Percentiles rank a stretch among this genome's conserved stretches.
Conservation (phyloP, 2,888 invertebrate species). For the Syritta pipiens region DNA sequence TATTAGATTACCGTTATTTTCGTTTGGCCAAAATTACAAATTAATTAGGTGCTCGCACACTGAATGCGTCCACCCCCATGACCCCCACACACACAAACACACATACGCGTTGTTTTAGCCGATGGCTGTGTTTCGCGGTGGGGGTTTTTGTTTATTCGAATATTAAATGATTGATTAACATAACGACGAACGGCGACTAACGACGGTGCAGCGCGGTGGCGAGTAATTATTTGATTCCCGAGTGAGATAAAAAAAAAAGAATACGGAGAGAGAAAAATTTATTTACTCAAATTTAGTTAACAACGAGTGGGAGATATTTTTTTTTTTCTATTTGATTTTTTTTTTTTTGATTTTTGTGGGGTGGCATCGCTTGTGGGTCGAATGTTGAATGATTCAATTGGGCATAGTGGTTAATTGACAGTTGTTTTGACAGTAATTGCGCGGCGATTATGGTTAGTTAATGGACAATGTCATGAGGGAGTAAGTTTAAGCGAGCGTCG, state of each 20-base stretch:
- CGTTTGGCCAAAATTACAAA: conserved; percentile 43
- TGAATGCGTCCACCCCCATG: not conserved
- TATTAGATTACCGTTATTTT: conserved; percentile 53
- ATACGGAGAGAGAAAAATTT: too few relatives aligned
- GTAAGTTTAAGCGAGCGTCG: not conserved
- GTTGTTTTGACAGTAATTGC: conserved; percentile 41
- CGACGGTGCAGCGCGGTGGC: not conserved
- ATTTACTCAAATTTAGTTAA: conserved; percentile 45
- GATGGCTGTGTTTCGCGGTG: not conserved
- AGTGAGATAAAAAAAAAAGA: conserved; percentile 53
- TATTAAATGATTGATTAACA: conserved; percentile 62
- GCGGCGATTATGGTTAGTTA: conserved; percentile 1
- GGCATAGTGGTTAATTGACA: conserved; percentile 25
- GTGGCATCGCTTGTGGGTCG: too few relatives aligned
- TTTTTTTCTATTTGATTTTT: too few relatives aligned
- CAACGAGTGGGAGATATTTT: not conserved
- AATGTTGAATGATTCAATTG: conserved; percentile 32
- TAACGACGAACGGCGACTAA: conserved; percentile 12
- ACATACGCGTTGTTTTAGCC: not conserved
- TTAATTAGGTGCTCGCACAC: conserved; percentile 28
- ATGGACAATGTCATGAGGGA: not conserved
- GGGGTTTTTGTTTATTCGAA: conserved; percentile 47
- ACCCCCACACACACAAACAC: not conserved
- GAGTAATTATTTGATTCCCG: conserved; percentile 53
- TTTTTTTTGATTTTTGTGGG: not conserved